phyloP scores from a whole-genome alignment of 1,140 invertebrate species.

The Ptiloglossa arizonensis region DNA sequence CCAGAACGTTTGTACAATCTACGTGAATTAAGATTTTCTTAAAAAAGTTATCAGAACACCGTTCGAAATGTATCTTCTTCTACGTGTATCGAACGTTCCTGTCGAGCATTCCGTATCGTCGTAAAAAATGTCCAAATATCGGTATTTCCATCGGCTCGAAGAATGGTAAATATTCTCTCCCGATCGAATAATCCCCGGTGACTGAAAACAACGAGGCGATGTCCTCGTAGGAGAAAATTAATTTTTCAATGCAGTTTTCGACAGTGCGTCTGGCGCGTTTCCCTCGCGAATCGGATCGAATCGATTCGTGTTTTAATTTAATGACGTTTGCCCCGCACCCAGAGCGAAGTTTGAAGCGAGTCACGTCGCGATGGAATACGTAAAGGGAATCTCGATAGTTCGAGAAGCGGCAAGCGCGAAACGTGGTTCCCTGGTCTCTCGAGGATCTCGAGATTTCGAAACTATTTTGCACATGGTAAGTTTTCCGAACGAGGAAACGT shows the following conservation, averaged over 20 bases:
- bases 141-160: too few species aligned
- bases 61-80: too few species aligned
- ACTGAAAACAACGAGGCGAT: too few species aligned
- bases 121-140: too few species aligned
- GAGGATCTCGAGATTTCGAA: constrained; percentile 7
- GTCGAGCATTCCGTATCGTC: too few species aligned
- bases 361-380: not conserved
- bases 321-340: not conserved
- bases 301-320: not conserved
- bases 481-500: constrained; percentile 6
- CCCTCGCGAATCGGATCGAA: not conserved
- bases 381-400: not conserved
- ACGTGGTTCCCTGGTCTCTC: not conserved
- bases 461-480: constrained; percentile 12
- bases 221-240: too few species aligned
- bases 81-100: too few species aligned
- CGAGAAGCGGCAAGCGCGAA: not conserved
- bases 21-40: too few species aligned
- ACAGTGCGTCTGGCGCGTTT: not conserved
- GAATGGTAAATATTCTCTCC: too few species aligned
- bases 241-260: not conserved
- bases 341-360: not conserved
- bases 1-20: too few species aligned
- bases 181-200: too few species aligned
- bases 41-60: too few species aligned